Percentiles rank a stretch among this genome's conserved stretches.
Evolutionary conservation across 1,140 invertebrate species (phyloP).

Genomic region (Camponotus vicinus): DNA sequence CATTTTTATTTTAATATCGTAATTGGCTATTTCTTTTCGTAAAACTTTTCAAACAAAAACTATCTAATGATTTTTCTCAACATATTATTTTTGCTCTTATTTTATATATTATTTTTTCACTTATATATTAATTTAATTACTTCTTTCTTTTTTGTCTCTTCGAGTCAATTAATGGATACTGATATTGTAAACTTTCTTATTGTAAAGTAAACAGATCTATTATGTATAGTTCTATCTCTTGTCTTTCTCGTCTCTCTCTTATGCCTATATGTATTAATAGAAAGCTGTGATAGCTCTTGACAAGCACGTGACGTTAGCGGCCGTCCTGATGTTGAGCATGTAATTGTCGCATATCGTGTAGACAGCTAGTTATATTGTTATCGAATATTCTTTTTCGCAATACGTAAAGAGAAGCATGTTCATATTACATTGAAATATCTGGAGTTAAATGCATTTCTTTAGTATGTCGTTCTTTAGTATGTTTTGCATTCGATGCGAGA

Average conservation of each 20-base stretch:
- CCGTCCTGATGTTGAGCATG: conserved; percentile 79
- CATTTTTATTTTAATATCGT: not conserved
- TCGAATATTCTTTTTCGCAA: conserved; percentile 73
- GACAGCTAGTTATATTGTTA: conserved; percentile 60
- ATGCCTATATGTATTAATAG: conserved; percentile 76
- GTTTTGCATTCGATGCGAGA: not conserved
- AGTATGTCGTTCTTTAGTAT: no score
- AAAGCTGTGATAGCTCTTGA: conserved; percentile 83
- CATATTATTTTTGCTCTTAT: not conserved
- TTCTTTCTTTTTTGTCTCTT: not conserved
- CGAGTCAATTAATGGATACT: not conserved
- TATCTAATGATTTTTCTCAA: not conserved
- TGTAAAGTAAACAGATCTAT: conserved; percentile 17
- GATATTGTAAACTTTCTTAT: conserved; percentile 12
- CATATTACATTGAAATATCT: conserved; percentile 11
- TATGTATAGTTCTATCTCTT: conserved; percentile 25
- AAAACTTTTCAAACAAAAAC: not conserved
- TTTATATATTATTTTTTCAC: not conserved
- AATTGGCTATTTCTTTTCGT: not conserved
- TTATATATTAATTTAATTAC: not conserved
- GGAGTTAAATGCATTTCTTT: conserved; percentile 6
- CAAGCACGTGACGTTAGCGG: conserved; percentile 84
- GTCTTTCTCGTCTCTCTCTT: conserved; percentile 25
- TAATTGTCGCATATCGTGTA: conserved; percentile 82
- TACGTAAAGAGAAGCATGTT: conserved; percentile 31